Evolutionary conservation across 1,140 invertebrate species (phyloP).

Genomic region (Heliconius eleuchia): DNA sequence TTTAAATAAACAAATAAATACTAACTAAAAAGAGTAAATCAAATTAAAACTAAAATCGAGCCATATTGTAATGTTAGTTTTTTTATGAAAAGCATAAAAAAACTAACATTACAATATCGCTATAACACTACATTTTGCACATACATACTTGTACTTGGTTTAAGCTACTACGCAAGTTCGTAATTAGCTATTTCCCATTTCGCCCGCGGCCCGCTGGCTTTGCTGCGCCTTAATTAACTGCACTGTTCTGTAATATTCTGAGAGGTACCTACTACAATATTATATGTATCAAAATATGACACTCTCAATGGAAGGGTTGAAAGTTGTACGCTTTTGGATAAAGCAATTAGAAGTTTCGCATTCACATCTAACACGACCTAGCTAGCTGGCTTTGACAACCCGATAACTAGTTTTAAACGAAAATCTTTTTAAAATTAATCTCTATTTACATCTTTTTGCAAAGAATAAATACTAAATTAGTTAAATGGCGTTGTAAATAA

Average conservation of each 20-base stretch:
- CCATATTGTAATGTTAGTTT: not conserved
- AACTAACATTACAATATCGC: not conserved
- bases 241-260: slow-evolving; percentile 48
- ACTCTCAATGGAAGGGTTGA: slow-evolving; percentile 21
- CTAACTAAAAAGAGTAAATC: too few species aligned
- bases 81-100: not conserved
- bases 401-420: not conserved
- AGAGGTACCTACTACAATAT: slow-evolving; percentile 24
- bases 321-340: slow-evolving; percentile 9
- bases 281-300: slow-evolving; percentile 28
- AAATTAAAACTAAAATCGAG: not conserved
- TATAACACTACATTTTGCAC: not conserved
- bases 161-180: slow-evolving; percentile 69
- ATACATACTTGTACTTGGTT: slow-evolving; percentile 37
- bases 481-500: too few species aligned
- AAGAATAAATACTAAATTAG: too few species aligned
- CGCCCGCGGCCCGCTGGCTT: slow-evolving; percentile 58
- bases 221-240: slow-evolving; percentile 69
- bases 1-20: too few species aligned
- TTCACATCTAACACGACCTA: not conserved
- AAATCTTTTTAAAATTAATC: not conserved
- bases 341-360: slow-evolving; percentile 8
- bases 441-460: not conserved
- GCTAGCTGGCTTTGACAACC: slow-evolving; percentile 4
- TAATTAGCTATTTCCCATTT: slow-evolving; percentile 77